Percentiles rank a stretch among this genome's conserved stretches.
Evolutionary conservation across 2,113 vertebrate species (phyloP).

Genomic region (Willisornis vidua): DNA sequence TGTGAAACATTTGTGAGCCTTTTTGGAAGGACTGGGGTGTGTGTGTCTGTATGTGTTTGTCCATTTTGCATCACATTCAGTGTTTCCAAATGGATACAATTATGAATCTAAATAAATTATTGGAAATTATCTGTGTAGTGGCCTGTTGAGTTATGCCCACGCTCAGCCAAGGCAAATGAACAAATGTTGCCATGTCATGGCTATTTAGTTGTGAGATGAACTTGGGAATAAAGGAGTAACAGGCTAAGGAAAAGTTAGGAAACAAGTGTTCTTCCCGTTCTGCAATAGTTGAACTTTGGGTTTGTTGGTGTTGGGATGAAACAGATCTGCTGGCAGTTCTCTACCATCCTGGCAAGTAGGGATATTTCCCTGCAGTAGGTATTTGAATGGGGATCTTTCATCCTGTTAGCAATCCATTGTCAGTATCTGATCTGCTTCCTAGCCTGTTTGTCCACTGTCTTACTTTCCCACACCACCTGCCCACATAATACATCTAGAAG

Average conservation of each 20-base stretch:
- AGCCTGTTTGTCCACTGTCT: not conserved
- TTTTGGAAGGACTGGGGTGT: not conserved
- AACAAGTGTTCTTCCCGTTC: not conserved
- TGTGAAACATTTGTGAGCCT: not conserved
- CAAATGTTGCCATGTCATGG: not conserved
- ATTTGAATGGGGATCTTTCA: not conserved
- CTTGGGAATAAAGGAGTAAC: not conserved
- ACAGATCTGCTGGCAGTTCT: not conserved
- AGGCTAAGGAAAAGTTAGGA: not conserved
- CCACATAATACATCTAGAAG: not conserved
- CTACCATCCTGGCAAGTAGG: not conserved
- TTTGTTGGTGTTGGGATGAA: not conserved
- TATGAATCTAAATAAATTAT: slow-evolving; percentile 42
- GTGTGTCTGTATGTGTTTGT: not conserved
- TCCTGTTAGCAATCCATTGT: not conserved
- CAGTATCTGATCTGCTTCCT: not conserved
- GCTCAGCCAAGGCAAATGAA: not conserved
- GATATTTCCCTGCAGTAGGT: not conserved
- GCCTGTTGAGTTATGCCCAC: not conserved
- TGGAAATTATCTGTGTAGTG: not conserved
- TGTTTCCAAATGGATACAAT: slow-evolving; percentile 24
- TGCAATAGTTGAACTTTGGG: not conserved
- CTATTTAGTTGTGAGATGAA: not conserved
- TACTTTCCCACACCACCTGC: not conserved
- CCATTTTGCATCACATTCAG: not conserved